Conservation (phyloP, 2,888 invertebrate species). For the Amphipyra tragopoginis region DNA sequence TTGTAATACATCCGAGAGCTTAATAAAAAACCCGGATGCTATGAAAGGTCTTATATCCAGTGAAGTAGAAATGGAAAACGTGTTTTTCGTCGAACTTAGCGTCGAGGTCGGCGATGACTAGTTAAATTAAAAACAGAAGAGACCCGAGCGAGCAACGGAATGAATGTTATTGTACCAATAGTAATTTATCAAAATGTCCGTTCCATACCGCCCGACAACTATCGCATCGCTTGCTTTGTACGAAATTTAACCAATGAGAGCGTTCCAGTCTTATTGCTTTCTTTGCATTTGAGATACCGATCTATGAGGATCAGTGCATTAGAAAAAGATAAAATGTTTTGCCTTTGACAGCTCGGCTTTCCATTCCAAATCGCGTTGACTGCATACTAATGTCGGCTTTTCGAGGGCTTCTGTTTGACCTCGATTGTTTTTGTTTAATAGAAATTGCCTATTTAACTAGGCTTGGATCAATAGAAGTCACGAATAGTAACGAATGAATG, state of each 20-base stretch:
- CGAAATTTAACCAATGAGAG: slow-evolving; percentile 72
- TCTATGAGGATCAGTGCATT: slow-evolving; percentile 73
- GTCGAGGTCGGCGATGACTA: slow-evolving; percentile 75
- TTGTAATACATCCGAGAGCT: slow-evolving; percentile 43
- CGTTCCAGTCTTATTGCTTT: slow-evolving; percentile 70
- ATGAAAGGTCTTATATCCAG: slow-evolving; percentile 62
- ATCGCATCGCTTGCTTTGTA: slow-evolving; percentile 64
- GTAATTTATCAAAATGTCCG: slow-evolving; percentile 86
- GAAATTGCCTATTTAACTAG: slow-evolving; percentile 57
- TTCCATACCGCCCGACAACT: slow-evolving; percentile 57
- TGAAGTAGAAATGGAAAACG: slow-evolving; percentile 71
- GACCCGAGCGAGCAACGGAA: slow-evolving; percentile 71
- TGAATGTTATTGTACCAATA: slow-evolving; percentile 81
- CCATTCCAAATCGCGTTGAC: slow-evolving; percentile 56
- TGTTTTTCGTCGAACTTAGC: slow-evolving; percentile 71
- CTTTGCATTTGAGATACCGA: slow-evolving; percentile 71
- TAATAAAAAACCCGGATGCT: slow-evolving; percentile 60
- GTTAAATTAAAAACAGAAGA: slow-evolving; percentile 78
- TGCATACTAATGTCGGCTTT: slow-evolving; percentile 73
- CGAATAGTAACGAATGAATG: slow-evolving; percentile 61
- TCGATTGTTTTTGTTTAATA: slow-evolving; percentile 65
- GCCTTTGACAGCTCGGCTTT: slow-evolving; percentile 71
- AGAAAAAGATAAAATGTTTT: slow-evolving; percentile 72
- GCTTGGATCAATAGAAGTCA: slow-evolving; percentile 42
- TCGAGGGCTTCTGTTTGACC: slow-evolving; percentile 54